Evolutionary conservation across 2,113 vertebrate genomes (phyloP).

Genomic region (Cyprinodon variegatus): DNA sequence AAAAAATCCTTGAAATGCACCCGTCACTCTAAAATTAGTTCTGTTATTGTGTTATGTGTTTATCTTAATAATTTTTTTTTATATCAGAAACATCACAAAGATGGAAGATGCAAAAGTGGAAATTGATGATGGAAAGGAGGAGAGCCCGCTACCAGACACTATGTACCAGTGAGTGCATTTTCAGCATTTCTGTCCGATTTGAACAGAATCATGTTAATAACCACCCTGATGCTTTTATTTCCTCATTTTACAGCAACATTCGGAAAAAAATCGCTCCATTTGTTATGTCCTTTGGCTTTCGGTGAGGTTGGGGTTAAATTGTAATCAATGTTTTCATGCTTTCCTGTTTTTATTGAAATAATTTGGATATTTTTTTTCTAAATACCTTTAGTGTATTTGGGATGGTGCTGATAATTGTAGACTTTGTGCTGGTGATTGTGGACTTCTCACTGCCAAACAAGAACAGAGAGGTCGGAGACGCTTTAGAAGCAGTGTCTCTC

Average conservation of each 20-base stretch:
- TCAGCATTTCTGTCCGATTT: neutral
- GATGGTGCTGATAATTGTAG: slow-evolving; percentile 87
- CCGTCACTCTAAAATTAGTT: too few species aligned
- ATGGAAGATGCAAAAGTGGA: slow-evolving; percentile 81
- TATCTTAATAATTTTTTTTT: neutral
- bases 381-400: slow-evolving; percentile 84
- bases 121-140: slow-evolving; percentile 86
- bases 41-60: neutral
- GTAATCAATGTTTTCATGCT: neutral
- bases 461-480: slow-evolving; percentile 54
- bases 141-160: slow-evolving; percentile 71
- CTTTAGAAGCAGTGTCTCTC: slow-evolving; percentile 81
- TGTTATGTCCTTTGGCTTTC: slow-evolving; percentile 91
- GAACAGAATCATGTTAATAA: neutral
- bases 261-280: slow-evolving; percentile 79
- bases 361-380: neutral
- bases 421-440: slow-evolving; percentile 83
- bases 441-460: slow-evolving; percentile 73
- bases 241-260: slow-evolving; percentile 65
- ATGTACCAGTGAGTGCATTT: slow-evolving; percentile 79
- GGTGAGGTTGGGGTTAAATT: slow-evolving; percentile 79
- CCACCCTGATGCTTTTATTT: neutral
- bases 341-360: neutral
- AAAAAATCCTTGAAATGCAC: neutral
- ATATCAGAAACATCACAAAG: slow-evolving; percentile 52